Conservation (phyloP, 1,140 invertebrate genomes). For the Branchinecta lynchi region DNA sequence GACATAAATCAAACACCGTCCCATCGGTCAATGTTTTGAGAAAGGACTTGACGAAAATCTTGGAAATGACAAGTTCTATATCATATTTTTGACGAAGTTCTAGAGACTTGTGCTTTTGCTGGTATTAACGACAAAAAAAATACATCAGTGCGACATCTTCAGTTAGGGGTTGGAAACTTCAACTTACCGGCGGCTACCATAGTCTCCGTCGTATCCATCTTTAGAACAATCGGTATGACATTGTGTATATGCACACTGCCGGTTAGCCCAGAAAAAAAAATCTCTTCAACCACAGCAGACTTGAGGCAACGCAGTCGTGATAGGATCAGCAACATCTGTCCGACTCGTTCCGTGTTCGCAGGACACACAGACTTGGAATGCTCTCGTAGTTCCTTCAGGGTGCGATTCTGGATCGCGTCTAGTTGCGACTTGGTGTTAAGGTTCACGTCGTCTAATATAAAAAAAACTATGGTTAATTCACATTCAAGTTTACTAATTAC, state of each 20-base stretch:
- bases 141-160: background rate
- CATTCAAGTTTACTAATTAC: background rate
- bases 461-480: conserved; percentile 13
- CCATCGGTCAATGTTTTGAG: too few species aligned
- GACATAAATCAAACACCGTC: too few species aligned
- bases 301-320: conserved; percentile 59
- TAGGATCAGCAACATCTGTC: conserved; percentile 52
- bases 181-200: background rate
- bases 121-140: too few species aligned
- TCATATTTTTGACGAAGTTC: too few species aligned
- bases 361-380: conserved; percentile 37
- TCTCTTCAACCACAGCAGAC: conserved; percentile 65
- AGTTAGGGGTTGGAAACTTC: background rate
- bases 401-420: conserved; percentile 53
- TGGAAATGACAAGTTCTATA: too few species aligned
- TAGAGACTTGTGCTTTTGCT: too few species aligned
- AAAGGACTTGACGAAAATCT: too few species aligned
- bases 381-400: conserved; percentile 49
- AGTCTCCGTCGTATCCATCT: conserved; percentile 44
- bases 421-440: conserved; percentile 33
- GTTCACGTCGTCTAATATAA: conserved; percentile 32
- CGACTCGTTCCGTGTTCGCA: conserved; percentile 41
- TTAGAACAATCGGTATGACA: conserved; percentile 77
- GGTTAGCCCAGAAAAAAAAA: conserved; percentile 80
- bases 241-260: conserved; percentile 83